Evolutionary conservation across 92 coral and sea anemone genomes (phyloP), one percentile per base, ranked within the genome.

Genomic region (Phenganax subtilis): DNA sequence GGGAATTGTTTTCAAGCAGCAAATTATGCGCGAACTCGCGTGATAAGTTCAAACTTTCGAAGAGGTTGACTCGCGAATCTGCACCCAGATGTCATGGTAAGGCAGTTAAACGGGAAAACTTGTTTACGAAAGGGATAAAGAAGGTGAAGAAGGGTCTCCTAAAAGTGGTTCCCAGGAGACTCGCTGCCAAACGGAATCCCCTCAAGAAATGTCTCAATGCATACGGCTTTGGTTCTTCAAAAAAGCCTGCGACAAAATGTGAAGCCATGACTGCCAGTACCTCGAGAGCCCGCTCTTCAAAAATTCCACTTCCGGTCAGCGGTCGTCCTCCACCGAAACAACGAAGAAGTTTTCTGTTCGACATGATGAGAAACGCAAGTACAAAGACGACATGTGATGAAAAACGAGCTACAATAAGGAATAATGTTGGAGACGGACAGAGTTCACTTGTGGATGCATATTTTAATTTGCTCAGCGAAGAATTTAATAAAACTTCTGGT

Each of bases 1-100:
- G 86, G 90, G 10, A 89, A 88, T 54, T 88, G 88, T 54, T 91
- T 92, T 14, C 92, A 93, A 65, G 89, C 93, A 7, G 97, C 87
- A 79, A 88, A 85, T 76, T 89, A 88, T 87, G 85, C 80, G 54
- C 87, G 81, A 63, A 85, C 58, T 80, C 82, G 86, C 28, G 89
- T 82, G 81, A 80, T 87, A 6, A 90, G 55, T 27, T 28, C 11
- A 68, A 37, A 37, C 29, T 25, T 64, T 51, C 83, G 51, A 64
- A 79, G 16, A 67, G 59, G 51, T 51, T 63, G 16, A 10, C 82
- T 1, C 60, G 44, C 20, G 71, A 28, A 1, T 29, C 82, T 16
- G 71, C 67, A 1, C 55, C 72, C 17, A 63, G 56, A 17, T 52
- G 61, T 69, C 74, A 64, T 37, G 51, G 74, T 25, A 63, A 63